Conservation (phyloP, 2,113 vertebrate genomes). For the Labeo catla region DNA sequence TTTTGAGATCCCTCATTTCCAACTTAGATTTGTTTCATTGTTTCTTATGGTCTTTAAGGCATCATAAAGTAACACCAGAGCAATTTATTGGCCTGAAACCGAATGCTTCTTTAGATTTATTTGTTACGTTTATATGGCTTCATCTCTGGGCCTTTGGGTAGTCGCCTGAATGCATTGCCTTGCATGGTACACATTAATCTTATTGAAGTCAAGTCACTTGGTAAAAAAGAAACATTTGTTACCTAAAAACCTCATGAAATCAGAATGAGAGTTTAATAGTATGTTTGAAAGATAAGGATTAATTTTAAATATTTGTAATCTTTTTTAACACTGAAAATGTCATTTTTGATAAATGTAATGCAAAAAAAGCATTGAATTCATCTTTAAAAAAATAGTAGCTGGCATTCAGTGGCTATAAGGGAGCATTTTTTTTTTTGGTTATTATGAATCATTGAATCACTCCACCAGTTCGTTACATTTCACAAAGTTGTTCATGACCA, state of each 20-base stretch:
- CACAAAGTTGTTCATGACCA: background rate
- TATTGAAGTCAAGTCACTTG: background rate
- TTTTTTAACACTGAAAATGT: no score
- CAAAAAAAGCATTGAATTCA: background rate
- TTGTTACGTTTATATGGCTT: background rate
- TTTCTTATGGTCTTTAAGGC: background rate
- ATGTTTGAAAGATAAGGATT: no score
- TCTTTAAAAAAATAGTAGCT: background rate
- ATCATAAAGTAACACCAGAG: background rate
- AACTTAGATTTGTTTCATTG: background rate
- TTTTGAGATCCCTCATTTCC: background rate
- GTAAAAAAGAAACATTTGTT: background rate
- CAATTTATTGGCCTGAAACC: background rate
- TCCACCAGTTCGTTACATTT: background rate
- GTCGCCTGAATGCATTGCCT: constrained; percentile 7
- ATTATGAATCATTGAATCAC: background rate
- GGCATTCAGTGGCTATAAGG: background rate
- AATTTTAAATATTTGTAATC: no score
- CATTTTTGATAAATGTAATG: no score
- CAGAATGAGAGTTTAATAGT: background rate
- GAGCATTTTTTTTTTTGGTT: background rate
- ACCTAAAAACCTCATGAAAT: background rate
- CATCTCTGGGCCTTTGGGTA: background rate
- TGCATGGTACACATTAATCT: background rate
- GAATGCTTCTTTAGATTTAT: constrained; percentile 16